Percentiles rank a stretch among this genome's conserved stretches.
Conservation (phyloP, 1,140 invertebrate genomes). For the Ctenoplectra terminalis region DNA sequence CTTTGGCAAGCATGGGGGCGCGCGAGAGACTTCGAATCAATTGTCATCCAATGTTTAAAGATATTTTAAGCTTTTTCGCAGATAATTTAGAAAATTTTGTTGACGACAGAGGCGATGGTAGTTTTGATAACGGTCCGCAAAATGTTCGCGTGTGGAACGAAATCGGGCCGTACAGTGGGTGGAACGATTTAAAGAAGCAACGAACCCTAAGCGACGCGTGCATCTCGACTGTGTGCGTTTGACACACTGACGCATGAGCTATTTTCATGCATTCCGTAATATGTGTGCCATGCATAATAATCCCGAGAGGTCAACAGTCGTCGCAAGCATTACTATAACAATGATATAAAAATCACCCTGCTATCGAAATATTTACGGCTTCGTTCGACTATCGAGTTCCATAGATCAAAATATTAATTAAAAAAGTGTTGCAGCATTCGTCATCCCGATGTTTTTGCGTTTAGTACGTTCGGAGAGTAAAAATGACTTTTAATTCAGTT, state of each 20-base stretch:
- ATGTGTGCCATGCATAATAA: constrained; percentile 58
- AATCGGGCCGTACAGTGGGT: background rate
- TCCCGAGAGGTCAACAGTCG: constrained; percentile 67
- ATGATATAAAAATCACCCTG: background rate
- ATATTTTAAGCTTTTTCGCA: background rate
- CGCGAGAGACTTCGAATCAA: no score
- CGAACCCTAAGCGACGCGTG: constrained; percentile 27
- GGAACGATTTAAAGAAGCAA: constrained; percentile 52
- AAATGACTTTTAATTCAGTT: background rate
- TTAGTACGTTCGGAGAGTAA: background rate
- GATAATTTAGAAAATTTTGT: background rate
- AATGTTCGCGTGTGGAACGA: background rate
- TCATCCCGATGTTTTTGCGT: background rate
- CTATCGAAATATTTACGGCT: background rate
- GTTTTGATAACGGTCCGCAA: background rate
- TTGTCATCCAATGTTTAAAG: background rate
- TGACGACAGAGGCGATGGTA: no score
- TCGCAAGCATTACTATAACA: constrained; percentile 30
- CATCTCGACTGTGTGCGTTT: background rate
- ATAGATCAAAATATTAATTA: no score
- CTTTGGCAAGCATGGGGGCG: no score
- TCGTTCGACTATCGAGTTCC: background rate
- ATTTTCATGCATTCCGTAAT: constrained; percentile 70
- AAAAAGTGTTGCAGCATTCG: no score
- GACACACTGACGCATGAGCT: constrained; percentile 66